Percentiles rank a stretch among this genome's conserved stretches.
These are phyloP conservation scores for Drosophila merina DNA, from an alignment of 2,888 invertebrate species.

Conservation along the genomic window DNA sequence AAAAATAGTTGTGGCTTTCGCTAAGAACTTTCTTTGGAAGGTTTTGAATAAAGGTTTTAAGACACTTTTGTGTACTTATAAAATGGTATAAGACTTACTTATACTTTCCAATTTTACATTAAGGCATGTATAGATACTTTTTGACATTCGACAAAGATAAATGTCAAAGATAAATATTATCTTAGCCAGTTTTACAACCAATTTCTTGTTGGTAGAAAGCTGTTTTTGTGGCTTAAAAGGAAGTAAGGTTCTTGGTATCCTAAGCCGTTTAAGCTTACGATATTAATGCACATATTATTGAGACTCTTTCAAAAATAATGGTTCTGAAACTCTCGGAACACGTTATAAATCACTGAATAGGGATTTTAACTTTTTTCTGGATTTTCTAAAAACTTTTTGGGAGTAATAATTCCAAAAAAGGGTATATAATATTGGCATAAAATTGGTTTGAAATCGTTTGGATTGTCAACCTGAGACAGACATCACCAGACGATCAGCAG, in stretches of 20 bases:
- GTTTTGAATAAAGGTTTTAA: not conserved
- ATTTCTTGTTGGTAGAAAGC: not conserved
- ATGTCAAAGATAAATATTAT: not conserved
- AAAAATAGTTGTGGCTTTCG: not conserved
- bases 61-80: too few species aligned
- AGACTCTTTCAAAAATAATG: too few species aligned
- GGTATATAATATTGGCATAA: too few species aligned
- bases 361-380: too few species aligned
- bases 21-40: not conserved
- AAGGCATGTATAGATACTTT: not conserved
- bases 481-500: slow-evolving; percentile 17
- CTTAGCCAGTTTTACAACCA: not conserved
- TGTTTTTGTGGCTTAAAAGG: not conserved
- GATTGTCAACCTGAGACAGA: slow-evolving; percentile 25
- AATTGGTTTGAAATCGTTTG: not conserved
- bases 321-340: too few species aligned
- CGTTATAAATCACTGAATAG: too few species aligned
- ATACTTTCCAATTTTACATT: too few species aligned
- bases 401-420: too few species aligned
- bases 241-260: not conserved
- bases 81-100: not conserved
- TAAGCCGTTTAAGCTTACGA: not conserved
- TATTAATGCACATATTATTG: too few species aligned
- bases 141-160: not conserved
- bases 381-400: too few species aligned